Conservation (phyloP, 2,888 invertebrate genomes). For the Drosophila paranaensis region DNA sequence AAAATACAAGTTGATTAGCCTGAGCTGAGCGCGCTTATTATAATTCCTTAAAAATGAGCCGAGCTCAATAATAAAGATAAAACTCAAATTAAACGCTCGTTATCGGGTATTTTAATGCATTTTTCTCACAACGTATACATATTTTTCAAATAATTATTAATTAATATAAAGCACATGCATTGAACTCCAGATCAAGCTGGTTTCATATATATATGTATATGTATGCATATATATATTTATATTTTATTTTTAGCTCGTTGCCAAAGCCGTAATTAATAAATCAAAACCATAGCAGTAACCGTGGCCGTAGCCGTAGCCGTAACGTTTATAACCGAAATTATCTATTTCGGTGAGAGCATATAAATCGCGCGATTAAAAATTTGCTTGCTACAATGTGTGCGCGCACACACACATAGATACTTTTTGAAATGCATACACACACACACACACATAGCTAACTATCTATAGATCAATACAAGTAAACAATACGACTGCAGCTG, state of each 20-base stretch:
- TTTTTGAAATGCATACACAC: constrained; percentile 9
- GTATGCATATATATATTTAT: not conserved
- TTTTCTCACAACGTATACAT: constrained; percentile 4
- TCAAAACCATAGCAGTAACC: constrained; percentile 13
- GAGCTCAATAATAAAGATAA: constrained; percentile 17
- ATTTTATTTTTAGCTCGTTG: constrained; percentile 2
- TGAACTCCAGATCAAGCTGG: constrained; percentile 25
- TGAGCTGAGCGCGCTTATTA: not conserved
- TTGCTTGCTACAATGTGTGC: constrained; percentile 34
- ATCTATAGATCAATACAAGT: constrained; percentile 22
- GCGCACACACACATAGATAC: not conserved
- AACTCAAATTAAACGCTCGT: constrained; percentile 42
- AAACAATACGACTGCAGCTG: constrained; percentile 61
- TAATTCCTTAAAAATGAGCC: constrained; percentile 3
- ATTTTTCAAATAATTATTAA: constrained; percentile 14
- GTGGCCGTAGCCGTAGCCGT: not conserved
- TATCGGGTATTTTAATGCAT: constrained; percentile 26
- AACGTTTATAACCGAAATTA: constrained; percentile 31
- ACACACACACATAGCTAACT: not conserved
- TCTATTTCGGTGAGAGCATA: constrained; percentile 41
- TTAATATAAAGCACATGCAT: constrained; percentile 21
- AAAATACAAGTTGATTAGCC: constrained; percentile 1
- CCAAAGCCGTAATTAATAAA: constrained; percentile 11
- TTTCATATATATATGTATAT: not conserved
- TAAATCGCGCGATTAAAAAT: constrained; percentile 50